A percentile compares a stretch with the other conserved stretches of the same genome.
Evolutionary conservation across 2,797 vertebrate species (phyloP).

Genomic region (Pristis pectinata): DNA sequence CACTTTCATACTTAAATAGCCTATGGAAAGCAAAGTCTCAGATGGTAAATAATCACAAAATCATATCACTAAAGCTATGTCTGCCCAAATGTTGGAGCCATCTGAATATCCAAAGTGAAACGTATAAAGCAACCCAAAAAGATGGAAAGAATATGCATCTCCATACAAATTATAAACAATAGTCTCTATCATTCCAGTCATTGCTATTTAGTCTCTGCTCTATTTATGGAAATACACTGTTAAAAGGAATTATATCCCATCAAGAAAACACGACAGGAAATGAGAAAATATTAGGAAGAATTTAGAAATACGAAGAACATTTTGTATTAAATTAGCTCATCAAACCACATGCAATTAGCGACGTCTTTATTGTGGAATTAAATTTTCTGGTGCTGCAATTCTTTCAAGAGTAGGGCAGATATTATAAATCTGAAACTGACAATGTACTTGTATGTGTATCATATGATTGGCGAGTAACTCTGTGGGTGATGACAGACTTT

Average conservation of each 20-base stretch:
- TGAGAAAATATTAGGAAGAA: conserved; percentile 13
- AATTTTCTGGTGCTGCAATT: background rate
- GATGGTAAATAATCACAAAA: background rate
- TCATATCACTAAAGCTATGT: background rate
- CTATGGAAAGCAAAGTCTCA: no score
- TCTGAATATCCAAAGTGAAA: background rate
- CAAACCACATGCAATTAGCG: background rate
- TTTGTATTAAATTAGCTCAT: background rate
- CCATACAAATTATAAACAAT: conserved; percentile 9
- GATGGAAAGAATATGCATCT: background rate
- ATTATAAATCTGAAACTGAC: conserved; percentile 11
- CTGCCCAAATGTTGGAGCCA: background rate
- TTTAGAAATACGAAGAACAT: conserved; percentile 3
- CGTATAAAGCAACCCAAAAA: background rate
- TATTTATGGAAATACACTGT: background rate
- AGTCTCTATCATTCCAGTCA: background rate
- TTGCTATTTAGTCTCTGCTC: background rate
- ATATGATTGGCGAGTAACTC: background rate
- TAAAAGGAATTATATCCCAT: background rate
- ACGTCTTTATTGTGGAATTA: background rate
- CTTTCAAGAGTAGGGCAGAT: background rate
- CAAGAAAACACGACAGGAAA: conserved; percentile 1
- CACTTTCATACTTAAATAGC: background rate
- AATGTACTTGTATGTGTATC: background rate
- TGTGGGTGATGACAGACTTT: background rate